Base-by-base conservation (phyloP, 2,888 invertebrate species). In the Atrina japonica region DNA sequence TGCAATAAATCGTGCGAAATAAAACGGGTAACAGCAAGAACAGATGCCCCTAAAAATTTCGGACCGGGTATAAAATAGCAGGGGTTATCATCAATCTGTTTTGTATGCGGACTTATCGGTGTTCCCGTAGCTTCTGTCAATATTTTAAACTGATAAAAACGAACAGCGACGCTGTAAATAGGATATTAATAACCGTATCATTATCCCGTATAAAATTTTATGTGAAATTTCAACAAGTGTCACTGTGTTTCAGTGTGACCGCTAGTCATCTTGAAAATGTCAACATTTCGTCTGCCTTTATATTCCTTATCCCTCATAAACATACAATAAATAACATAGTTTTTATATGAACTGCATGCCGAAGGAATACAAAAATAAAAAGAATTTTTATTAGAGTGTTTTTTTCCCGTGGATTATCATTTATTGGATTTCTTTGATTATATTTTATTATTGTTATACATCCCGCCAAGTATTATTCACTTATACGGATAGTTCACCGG, bases 61-160 rank as follows among this genome's bases (percentile, higher is more conserved):
- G 56, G 56, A 40, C 25, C 56, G 41, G 60, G 52, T 60, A 59
- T 53, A 59, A 60, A 52, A 43, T 67, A 67, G 67, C 58, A 29
- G 35, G 29, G 63, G 52, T 49, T 58, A 69, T 69, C 64, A 52
- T 21, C n/a, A 43, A 23, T 56, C 47, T 55, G 49, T 27, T 27
- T n/a, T n/a, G 49, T 25, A 58, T 56, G 23, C 49, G 40, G 43
- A 23, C 27, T 41, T 53, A 64, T 64, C 52, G 27, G 30, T 53
- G 55, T 43, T 35, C 69, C 40, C 50, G 27, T 56, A 27, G 64
- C 49, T 49, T 69, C 64, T 43, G 69, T 69, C 69, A 69, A 69
- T 64, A 69, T 58, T 49, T 55, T 35, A 58, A 47, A 21, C 29
- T 30, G 61, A 61, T 61, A 61, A 61, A 47, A 49, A 49, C 52